These are phyloP conservation scores for Diceros bicornis DNA, from an alignment of 2,797 vertebrate species.

Conservation along the genomic window DNA sequence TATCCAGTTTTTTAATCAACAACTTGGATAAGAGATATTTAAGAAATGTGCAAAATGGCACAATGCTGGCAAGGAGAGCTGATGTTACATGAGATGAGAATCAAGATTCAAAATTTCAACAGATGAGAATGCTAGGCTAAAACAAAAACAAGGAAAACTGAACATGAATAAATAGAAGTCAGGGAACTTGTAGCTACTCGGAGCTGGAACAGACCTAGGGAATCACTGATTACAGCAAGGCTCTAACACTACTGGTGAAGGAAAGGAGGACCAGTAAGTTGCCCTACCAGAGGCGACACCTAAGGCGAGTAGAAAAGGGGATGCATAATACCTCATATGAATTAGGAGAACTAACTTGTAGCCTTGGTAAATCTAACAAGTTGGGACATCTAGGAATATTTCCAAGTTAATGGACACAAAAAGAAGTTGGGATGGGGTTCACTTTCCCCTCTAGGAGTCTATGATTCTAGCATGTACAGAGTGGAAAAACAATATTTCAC, in stretches of 20 bases:
- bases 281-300: not conserved
- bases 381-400: not conserved
- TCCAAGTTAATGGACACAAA: not conserved
- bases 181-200: slow-evolving; percentile 26
- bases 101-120: slow-evolving; percentile 19
- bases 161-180: slow-evolving; percentile 37
- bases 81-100: not conserved
- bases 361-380: not conserved
- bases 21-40: not conserved
- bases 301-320: not conserved
- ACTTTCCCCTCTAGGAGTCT: not conserved
- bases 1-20: slow-evolving; percentile 7
- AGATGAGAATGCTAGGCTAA: not conserved
- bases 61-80: not conserved
- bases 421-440: not conserved
- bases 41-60: not conserved
- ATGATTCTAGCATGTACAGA: not conserved
- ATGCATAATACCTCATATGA: not conserved
- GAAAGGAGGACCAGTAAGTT: not conserved
- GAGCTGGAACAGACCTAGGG: not conserved
- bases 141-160: not conserved
- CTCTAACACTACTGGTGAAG: not conserved
- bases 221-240: not conserved
- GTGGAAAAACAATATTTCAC: not conserved
- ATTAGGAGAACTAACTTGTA: not conserved